A percentile compares a stretch with the other conserved stretches of the same genome.
These are phyloP conservation scores for Caenorhabditis inopinata DNA, from an alignment of 1,140 invertebrate species.

Conservation along the genomic window DNA sequence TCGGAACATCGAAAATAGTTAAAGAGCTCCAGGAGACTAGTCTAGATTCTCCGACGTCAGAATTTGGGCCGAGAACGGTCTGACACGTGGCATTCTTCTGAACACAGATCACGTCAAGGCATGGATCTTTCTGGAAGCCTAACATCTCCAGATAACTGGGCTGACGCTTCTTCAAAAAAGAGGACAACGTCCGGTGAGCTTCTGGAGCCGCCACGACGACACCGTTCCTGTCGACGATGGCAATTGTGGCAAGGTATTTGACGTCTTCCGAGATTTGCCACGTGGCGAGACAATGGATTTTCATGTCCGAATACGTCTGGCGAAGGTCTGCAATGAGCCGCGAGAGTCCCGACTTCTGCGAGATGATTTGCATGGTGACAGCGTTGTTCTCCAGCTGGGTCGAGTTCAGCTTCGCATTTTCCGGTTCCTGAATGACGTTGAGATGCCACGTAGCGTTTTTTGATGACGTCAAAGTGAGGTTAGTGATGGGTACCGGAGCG, in stretches of 20 bases:
- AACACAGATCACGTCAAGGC: neutral
- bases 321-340: neutral
- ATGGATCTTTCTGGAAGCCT: neutral
- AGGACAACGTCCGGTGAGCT: neutral
- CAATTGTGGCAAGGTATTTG: neutral
- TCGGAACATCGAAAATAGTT: neutral
- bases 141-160: neutral
- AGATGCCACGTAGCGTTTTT: too few species aligned
- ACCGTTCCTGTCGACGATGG: neutral
- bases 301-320: neutral
- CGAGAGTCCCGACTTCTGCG: neutral
- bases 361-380: neutral
- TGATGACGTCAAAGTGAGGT: too few species aligned
- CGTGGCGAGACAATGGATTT: neutral
- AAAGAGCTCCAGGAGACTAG: neutral
- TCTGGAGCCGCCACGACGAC: neutral
- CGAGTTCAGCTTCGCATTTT: neutral
- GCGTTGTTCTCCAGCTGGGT: neutral
- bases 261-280: slow-evolving; percentile 3
- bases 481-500: too few species aligned
- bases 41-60: neutral
- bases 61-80: too few species aligned
- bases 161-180: neutral
- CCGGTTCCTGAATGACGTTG: neutral
- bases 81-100: neutral